Evolutionary conservation across 2,888 invertebrate genomes (phyloP).

Genomic region (Heterodera filipjevi): DNA sequence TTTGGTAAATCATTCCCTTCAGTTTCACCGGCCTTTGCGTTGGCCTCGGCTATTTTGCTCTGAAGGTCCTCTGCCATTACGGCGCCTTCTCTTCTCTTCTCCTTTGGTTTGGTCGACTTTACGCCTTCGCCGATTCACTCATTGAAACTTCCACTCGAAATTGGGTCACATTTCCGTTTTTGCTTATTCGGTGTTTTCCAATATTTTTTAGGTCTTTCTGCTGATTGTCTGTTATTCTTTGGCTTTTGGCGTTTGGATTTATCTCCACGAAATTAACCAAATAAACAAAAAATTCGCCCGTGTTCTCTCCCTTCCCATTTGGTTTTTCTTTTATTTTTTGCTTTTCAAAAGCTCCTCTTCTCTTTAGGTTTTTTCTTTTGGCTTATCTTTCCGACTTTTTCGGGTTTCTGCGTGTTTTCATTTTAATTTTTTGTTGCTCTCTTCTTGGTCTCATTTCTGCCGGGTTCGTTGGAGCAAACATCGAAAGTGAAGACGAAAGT

Average conservation of each 20-base stretch:
- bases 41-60: slow-evolving; percentile 48
- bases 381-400: slow-evolving; percentile 54
- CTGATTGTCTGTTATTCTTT: slow-evolving; percentile 53
- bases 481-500: slow-evolving; percentile 21
- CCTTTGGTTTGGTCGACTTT: slow-evolving; percentile 52
- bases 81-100: slow-evolving; percentile 57
- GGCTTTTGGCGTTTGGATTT: slow-evolving; percentile 60
- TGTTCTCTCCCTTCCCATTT: slow-evolving; percentile 61
- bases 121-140: slow-evolving; percentile 49
- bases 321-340: slow-evolving; percentile 42
- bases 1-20: background rate
- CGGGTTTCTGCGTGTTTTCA: slow-evolving; percentile 58
- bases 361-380: slow-evolving; percentile 55
- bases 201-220: slow-evolving; percentile 52
- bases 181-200: slow-evolving; percentile 17
- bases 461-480: slow-evolving; percentile 48
- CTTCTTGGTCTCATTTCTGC: slow-evolving; percentile 54
- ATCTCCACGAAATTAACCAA: slow-evolving; percentile 53
- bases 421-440: slow-evolving; percentile 53
- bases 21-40: slow-evolving; percentile 52
- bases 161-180: slow-evolving; percentile 46
- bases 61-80: slow-evolving; percentile 61
- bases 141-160: slow-evolving; percentile 53
- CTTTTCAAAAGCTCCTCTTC: background rate
- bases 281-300: slow-evolving; percentile 60